Evolutionary conservation across 2,888 invertebrate genomes (phyloP), one percentile per base, ranked within the genome.

Genomic region (Drosophila neutralis): DNA sequence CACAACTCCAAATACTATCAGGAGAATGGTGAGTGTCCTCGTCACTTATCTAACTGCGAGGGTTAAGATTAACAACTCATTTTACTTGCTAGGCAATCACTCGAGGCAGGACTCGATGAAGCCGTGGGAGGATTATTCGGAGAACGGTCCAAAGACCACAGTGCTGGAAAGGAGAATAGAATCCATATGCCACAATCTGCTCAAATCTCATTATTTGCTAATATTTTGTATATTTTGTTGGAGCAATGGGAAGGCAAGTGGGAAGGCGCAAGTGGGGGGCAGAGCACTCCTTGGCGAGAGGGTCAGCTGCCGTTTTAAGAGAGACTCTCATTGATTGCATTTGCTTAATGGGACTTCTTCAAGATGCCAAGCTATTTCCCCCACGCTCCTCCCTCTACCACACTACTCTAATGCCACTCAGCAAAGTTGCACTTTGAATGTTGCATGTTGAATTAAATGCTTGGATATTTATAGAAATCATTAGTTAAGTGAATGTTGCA

Each of bases 1-100:
- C 99, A 99, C 93, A 99, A 99, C 94, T 99, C 99, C 27, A 98
- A 99, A 95, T 99, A 98, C 94, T 99, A 99, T 94, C 98, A 98
- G 94, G 96, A 97, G 92, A 97, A 97, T 94, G 98, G 98, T 97
- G 92, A 68, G 62, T 42, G 62, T 42, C 2, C 1, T 24, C n/a
- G 2, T 0, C 1, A 7, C 18, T 1, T 4, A 4, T 10, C 2
- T 0, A n/a, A 15, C 7, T 4, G 6, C 0, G 33, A 8, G 15
- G 0, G 6, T 1, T 13, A 6, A 42, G 42, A 42, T 4, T 45
- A 45, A 24, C 24, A 45, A 45, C 24, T 0, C 4, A 24, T 45
- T 4, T 35, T 21, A 15, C n/a, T 48, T 13, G n/a, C 1, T 48
- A 96, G 96, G 96, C 81, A 97, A 97, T 91, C 99, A 99, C 94